Conservation (phyloP, 1,140 invertebrate genomes). For the Acromyrmex heyeri region DNA sequence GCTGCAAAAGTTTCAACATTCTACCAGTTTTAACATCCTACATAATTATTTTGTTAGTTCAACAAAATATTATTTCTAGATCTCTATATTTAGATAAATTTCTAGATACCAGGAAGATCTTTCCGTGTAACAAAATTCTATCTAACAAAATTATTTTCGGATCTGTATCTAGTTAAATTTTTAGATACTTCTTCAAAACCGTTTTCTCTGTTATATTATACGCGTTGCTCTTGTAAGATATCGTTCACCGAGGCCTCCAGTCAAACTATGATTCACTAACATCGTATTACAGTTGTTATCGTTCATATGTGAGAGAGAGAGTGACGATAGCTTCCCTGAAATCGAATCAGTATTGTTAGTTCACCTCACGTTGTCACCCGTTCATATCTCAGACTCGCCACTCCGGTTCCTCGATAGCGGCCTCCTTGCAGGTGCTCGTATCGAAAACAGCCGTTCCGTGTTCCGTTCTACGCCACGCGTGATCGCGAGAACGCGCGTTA, state of each 20-base stretch:
- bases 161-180: no score
- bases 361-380: slow-evolving; percentile 27
- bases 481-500: slow-evolving; percentile 22
- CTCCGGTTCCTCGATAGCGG: neutral
- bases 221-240: neutral
- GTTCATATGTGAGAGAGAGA: neutral
- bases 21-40: no score
- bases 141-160: no score
- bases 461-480: neutral
- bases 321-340: slow-evolving; percentile 12
- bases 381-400: neutral
- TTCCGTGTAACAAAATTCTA: no score
- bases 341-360: slow-evolving; percentile 38
- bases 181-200: no score
- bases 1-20: no score
- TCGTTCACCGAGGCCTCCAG: no score
- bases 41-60: no score
- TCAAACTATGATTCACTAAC: neutral
- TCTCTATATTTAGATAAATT: no score
- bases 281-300: slow-evolving; percentile 1
- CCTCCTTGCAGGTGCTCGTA: slow-evolving; percentile 23
- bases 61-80: no score
- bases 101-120: no score
- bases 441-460: slow-evolving; percentile 14
- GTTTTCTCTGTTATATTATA: neutral